phyloP scores from a whole-genome alignment of 2,797 vertebrate genomes.

The Taenioides sp. region DNA sequence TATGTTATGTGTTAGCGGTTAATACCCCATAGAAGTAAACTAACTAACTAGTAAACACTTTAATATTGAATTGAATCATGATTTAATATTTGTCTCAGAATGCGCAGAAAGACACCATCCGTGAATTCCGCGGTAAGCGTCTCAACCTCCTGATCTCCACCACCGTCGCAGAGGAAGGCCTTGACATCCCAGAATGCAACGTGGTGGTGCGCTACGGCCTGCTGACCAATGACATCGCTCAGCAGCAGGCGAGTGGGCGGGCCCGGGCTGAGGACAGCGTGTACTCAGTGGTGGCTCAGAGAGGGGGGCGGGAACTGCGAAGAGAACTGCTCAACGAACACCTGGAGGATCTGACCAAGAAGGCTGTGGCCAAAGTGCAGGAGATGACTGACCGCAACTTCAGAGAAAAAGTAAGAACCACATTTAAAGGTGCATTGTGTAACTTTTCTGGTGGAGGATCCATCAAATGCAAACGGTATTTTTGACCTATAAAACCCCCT shows the following conservation, averaged over 20 bases:
- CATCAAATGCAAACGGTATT: too few species aligned
- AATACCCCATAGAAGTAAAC: too few species aligned
- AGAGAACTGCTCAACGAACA: slow-evolving; percentile 83
- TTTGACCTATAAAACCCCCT: too few species aligned
- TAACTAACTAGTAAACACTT: too few species aligned
- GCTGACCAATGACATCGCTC: slow-evolving; percentile 94
- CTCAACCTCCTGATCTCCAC: slow-evolving; percentile 94
- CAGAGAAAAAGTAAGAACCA: slow-evolving; percentile 63
- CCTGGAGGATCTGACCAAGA: slow-evolving; percentile 80
- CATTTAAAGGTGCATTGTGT: too few species aligned
- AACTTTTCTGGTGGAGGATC: too few species aligned
- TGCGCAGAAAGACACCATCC: slow-evolving; percentile 81
- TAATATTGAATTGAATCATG: neutral
- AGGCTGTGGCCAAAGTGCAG: slow-evolving; percentile 81
- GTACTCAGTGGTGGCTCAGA: slow-evolving; percentile 85
- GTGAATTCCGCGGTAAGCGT: slow-evolving; percentile 73
- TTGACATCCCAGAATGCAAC: slow-evolving; percentile 91
- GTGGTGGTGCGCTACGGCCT: slow-evolving; percentile 92
- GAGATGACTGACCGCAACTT: slow-evolving; percentile 76
- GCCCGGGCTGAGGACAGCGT: slow-evolving; percentile 83
- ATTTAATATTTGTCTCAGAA: slow-evolving; percentile 56
- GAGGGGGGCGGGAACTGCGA: slow-evolving; percentile 76
- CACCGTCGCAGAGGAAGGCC: slow-evolving; percentile 91
- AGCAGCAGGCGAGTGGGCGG: slow-evolving; percentile 90
- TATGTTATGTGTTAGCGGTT: too few species aligned